These are phyloP conservation scores for Antheraea mylitta DNA, from an alignment of 1,140 invertebrate species.

Conservation along the genomic window DNA sequence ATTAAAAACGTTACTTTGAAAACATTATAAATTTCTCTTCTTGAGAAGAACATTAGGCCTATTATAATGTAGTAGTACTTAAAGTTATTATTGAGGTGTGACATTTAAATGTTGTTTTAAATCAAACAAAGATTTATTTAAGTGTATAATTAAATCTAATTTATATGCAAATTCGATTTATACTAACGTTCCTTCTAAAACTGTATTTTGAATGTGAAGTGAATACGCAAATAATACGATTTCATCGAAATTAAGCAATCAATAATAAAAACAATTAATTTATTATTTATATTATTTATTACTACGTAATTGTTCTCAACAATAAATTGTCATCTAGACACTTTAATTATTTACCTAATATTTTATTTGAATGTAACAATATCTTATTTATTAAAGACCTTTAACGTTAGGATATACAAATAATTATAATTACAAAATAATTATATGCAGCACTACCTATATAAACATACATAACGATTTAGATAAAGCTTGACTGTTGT, in stretches of 20 bases:
- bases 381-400: slow-evolving; percentile 4
- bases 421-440: slow-evolving; percentile 6
- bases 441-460: neutral
- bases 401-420: slow-evolving; percentile 16
- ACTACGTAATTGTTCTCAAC: no score
- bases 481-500: slow-evolving; percentile 74
- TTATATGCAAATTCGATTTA: neutral
- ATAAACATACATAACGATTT: slow-evolving; percentile 41
- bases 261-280: no score
- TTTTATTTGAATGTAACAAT: neutral
- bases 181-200: no score
- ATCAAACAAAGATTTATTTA: neutral
- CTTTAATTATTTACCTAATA: neutral
- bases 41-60: slow-evolving; percentile 68
- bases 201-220: no score
- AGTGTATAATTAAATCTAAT: neutral
- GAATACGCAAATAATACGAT: no score
- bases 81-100: slow-evolving; percentile 32
- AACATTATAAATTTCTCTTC: slow-evolving; percentile 40
- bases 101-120: slow-evolving; percentile 21
- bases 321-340: no score
- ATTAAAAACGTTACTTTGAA: neutral
- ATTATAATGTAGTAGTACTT: slow-evolving; percentile 30
- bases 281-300: no score
- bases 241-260: no score